Percentiles rank a stretch among this genome's conserved stretches.
Evolutionary conservation across 2,888 invertebrate species (phyloP).

Genomic region (Polyommatus icarus): DNA sequence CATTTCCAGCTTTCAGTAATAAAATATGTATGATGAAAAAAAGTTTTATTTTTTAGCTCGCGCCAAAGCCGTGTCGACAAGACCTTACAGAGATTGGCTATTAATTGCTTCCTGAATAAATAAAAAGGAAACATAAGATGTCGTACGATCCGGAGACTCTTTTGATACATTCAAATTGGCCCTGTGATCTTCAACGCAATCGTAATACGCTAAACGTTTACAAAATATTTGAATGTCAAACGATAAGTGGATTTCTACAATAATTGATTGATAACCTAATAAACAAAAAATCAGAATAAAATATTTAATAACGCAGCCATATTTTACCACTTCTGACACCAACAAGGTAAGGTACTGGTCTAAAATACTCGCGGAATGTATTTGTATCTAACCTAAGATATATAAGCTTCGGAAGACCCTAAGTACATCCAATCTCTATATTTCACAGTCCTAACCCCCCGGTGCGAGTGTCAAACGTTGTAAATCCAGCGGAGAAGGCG

Average conservation of each 20-base stretch:
- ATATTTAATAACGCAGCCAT: neutral
- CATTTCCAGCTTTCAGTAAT: neutral
- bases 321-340: neutral
- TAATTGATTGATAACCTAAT: neutral
- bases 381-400: neutral
- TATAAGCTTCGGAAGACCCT: neutral
- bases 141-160: neutral
- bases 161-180: constrained; percentile 1
- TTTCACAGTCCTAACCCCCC: constrained; percentile 11
- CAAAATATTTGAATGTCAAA: neutral
- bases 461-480: constrained; percentile 2
- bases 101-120: constrained; percentile 4
- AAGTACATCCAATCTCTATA: constrained; percentile 6
- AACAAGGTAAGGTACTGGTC: no score
- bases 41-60: constrained; percentile 7
- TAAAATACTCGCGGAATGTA: neutral
- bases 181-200: constrained; percentile 12
- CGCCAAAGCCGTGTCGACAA: neutral
- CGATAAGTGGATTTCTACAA: neutral
- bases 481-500: neutral
- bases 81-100: neutral
- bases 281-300: neutral
- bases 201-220: constrained; percentile 3
- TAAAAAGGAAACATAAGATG: constrained; percentile 8
- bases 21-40: neutral